phyloP scores from a whole-genome alignment of 2,113 vertebrate genomes.

The Prionailurus viverrinus region DNA sequence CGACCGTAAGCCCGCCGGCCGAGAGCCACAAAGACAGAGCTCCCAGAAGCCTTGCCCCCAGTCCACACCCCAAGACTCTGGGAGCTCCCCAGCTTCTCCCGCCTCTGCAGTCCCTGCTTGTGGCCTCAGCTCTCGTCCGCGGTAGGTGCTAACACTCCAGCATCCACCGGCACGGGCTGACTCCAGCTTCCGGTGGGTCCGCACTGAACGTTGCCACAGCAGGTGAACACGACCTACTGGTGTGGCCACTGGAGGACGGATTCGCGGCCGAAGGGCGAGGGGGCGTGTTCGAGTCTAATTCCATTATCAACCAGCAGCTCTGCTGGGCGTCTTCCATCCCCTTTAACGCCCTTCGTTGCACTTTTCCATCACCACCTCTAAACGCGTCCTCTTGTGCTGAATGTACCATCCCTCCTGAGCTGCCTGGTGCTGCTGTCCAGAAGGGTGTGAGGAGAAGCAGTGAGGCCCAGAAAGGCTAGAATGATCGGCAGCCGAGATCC shows the following conservation, averaged over 20 bases:
- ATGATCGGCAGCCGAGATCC: not conserved
- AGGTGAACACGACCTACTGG: accelerated
- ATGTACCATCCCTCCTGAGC: accelerated
- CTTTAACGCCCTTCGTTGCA: not conserved
- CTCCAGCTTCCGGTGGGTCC: not conserved
- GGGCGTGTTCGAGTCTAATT: not conserved
- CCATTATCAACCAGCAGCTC: not conserved
- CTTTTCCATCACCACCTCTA: not conserved
- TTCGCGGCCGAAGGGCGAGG: accelerated
- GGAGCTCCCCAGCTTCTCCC: accelerated
- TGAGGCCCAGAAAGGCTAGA: accelerated
- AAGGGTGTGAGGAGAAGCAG: not conserved
- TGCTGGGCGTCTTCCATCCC: not conserved
- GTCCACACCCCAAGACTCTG: accelerated
- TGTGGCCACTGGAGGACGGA: accelerated
- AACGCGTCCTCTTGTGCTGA: not conserved
- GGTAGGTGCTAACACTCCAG: too few species aligned
- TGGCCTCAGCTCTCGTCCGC: accelerated
- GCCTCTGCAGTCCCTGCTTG: accelerated
- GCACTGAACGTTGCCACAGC: accelerated
- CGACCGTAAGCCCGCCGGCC: accelerated
- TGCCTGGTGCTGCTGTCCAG: not conserved
- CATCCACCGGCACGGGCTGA: not conserved
- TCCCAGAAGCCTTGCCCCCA: not conserved
- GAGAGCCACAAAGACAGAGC: accelerated